Conservation (phyloP, 2,888 invertebrate species). For the Plagodis pulveraria region DNA sequence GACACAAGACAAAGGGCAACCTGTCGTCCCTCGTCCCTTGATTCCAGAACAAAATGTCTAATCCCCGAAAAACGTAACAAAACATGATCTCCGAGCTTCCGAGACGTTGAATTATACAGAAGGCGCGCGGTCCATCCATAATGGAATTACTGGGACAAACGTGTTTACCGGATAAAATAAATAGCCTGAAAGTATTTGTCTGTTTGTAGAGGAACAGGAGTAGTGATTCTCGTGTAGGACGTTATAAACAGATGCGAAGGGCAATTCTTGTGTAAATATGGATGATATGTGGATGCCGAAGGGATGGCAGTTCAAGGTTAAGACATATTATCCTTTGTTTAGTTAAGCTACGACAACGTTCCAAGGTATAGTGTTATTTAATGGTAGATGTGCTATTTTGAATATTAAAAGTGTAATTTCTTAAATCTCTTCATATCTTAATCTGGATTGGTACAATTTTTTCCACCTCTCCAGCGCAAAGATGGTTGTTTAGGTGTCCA, state of each 20-base stretch:
- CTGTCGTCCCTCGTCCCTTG: not conserved
- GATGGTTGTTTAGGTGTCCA: no score
- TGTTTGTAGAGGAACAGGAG: constrained; percentile 33
- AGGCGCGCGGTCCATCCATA: constrained; percentile 39
- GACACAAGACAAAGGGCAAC: not conserved
- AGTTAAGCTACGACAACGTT: no score
- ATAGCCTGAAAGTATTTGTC: constrained; percentile 39
- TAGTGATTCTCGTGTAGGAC: constrained; percentile 10
- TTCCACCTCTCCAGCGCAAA: no score
- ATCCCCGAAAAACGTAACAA: constrained; percentile 23
- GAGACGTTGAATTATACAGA: constrained; percentile 40
- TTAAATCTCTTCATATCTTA: no score
- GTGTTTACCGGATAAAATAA: constrained; percentile 40
- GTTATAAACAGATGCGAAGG: constrained; percentile 32
- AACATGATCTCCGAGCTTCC: constrained; percentile 29
- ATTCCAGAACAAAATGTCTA: constrained; percentile 9
- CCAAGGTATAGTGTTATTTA: no score
- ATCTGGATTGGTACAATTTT: no score
- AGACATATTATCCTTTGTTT: not conserved
- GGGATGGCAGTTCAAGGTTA: constrained; percentile 21
- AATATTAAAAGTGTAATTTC: no score
- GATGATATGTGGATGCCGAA: constrained; percentile 18
- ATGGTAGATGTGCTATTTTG: no score
- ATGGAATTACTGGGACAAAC: constrained; percentile 40
- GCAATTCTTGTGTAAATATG: constrained; percentile 32